Evolutionary conservation across 2,113 vertebrate genomes (phyloP), one percentile per base, ranked within the genome.

Genomic region (Gnathonemus echidnorhynchus): DNA sequence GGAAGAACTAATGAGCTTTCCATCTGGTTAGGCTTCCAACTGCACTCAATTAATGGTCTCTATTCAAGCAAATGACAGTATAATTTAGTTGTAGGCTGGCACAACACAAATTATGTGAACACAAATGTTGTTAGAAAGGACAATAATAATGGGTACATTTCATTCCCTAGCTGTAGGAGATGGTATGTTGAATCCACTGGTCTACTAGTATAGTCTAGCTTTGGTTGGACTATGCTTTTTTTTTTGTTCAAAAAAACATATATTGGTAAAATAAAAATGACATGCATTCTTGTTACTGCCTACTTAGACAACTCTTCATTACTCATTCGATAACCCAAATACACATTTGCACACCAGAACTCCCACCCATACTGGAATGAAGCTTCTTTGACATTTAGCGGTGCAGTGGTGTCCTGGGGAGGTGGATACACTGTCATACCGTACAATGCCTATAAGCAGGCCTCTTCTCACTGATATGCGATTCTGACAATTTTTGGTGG

Each of bases 51-150:
- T 88, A 88, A 66, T 88, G 45, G 15, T 88, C 24, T 88, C 39
- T 35, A 27, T 87, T 87, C 85, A 87, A 49, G 46, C 24, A n/a
- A 87, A 87, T 87, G 85, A 87, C 85, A 87, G 85, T 53, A 27
- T 87, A 39, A 87, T 87, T 87, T 39, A 87, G 86, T 53, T 31
- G 50, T 53, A 87, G 31, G 90, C 88, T 91, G 88, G 89, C 58
- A 50, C n/a, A 50, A 0, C 27, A 35, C 77, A 83, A 56, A 85
- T 85, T 85, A 48, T 48, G 42, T 48, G 45, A 85, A 85, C 45
- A 85, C 45, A 74, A 74, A 89, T 39, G 86, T 48, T 86, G 46
- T 52, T 53, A 83, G 27, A 70, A 52, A 56, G 42, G 21, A 83
- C 11, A 83, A 50, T 87, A 87, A 87, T 39, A 53, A 19, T 87